A percentile compares a stretch with the other conserved stretches of the same genome.
phyloP scores from a whole-genome alignment of 2,113 vertebrate genomes.

The Cinclus cinclus region DNA sequence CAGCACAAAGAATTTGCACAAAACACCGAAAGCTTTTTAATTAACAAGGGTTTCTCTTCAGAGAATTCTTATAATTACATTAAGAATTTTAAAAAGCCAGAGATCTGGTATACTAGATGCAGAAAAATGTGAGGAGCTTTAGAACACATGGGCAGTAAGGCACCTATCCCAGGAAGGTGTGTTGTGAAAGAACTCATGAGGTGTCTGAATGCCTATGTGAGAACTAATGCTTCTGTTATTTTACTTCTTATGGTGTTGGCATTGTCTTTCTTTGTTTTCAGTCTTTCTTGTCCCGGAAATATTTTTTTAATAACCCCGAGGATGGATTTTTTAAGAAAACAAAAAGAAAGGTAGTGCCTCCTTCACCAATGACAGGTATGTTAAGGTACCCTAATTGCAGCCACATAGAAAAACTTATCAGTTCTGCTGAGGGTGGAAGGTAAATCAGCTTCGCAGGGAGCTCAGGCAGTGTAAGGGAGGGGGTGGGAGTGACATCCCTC shows the following conservation, averaged over 20 bases:
- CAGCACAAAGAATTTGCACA: background rate
- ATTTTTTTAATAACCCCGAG: conserved; percentile 98
- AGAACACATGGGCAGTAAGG: background rate
- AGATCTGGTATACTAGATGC: background rate
- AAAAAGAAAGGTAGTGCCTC: conserved; percentile 97
- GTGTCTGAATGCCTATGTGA: background rate
- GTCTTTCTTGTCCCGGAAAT: conserved; percentile 97
- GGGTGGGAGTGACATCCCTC: background rate
- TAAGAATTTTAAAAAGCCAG: background rate
- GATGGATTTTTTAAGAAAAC: conserved; percentile 99
- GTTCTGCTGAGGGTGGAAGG: background rate
- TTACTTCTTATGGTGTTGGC: background rate
- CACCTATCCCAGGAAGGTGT: background rate
- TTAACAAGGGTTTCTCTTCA: background rate
- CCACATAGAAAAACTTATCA: background rate
- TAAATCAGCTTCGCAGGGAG: background rate
- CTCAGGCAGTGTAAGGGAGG: background rate
- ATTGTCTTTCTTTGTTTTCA: conserved; percentile 58
- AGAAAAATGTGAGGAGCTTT: background rate
- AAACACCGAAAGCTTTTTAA: background rate
- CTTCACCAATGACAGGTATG: conserved; percentile 97
- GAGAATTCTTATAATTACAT: background rate
- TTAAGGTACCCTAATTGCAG: background rate
- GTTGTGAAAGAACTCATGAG: background rate
- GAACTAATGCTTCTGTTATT: background rate